A percentile compares a stretch with the other conserved stretches of the same genome.
Conservation (phyloP, 1,140 invertebrate species). For the Drosophila bipectinata region DNA sequence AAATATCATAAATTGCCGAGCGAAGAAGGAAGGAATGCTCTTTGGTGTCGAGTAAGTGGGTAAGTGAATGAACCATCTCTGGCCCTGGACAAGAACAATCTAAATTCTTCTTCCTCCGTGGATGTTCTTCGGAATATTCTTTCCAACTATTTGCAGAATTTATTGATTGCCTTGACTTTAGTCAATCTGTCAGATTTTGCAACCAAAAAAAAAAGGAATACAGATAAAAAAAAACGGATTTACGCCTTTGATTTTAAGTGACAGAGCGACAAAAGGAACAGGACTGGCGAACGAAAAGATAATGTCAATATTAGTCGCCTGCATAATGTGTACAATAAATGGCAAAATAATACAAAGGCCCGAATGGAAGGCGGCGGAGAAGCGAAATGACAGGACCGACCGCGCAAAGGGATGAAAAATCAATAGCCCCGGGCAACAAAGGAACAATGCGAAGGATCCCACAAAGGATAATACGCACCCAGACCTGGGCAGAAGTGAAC, state of each 20-base stretch:
- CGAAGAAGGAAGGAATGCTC: constrained; percentile 23
- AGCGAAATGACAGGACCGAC: constrained; percentile 8
- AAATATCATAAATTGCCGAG: constrained; percentile 74
- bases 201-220: not conserved
- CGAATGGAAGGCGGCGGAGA: not conserved
- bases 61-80: constrained; percentile 10
- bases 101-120: constrained; percentile 26
- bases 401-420: constrained; percentile 68
- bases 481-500: constrained; percentile 18
- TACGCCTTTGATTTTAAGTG: constrained; percentile 59
- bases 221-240: constrained; percentile 63
- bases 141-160: constrained; percentile 36
- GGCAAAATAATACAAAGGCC: constrained; percentile 80
- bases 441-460: constrained; percentile 53
- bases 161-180: constrained; percentile 32
- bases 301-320: constrained; percentile 83
- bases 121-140: constrained; percentile 6
- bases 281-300: constrained; percentile 56
- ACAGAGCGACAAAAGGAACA: constrained; percentile 49
- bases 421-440: constrained; percentile 65
- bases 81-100: constrained; percentile 24
- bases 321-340: constrained; percentile 83
- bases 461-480: constrained; percentile 25
- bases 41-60: constrained; percentile 9
- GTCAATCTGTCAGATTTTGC: constrained; percentile 13